A percentile compares a stretch with the other conserved stretches of the same genome.
Conservation (phyloP, 2,113 vertebrate species). For the Orientallactaga bullata region DNA sequence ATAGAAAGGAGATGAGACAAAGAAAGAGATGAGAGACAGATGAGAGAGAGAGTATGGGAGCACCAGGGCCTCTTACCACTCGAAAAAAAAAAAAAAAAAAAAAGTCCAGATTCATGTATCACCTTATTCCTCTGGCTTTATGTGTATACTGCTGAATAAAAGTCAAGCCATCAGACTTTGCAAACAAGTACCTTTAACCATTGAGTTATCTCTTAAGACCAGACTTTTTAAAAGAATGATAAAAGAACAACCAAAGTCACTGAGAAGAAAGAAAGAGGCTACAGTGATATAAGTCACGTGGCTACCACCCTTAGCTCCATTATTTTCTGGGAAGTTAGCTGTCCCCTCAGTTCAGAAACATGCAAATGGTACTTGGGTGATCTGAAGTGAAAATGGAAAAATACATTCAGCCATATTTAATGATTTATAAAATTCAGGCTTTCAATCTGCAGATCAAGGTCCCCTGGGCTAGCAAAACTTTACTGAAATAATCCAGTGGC, state of each 20-base stretch:
- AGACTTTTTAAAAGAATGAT: background rate
- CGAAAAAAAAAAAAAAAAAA: too few species aligned
- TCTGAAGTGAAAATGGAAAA: slow-evolving; percentile 1
- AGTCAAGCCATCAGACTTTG: too few species aligned
- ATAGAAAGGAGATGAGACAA: too few species aligned
- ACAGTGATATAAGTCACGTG: background rate
- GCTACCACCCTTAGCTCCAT: background rate
- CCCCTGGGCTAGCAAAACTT: background rate
- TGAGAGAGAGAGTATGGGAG: too few species aligned
- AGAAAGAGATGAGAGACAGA: too few species aligned
- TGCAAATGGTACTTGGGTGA: background rate
- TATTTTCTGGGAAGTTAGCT: background rate
- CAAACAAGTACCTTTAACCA: too few species aligned
- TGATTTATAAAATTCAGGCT: background rate
- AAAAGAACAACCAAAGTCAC: background rate
- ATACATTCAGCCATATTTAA: background rate
- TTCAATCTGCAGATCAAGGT: slow-evolving; percentile 28
- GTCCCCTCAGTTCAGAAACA: background rate
- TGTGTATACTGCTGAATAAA: too few species aligned
- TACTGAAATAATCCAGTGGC: slow-evolving; percentile 58
- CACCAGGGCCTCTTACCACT: too few species aligned
- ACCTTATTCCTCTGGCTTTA: too few species aligned
- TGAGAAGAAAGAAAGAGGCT: background rate
- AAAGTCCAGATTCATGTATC: too few species aligned
- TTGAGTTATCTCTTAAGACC: too few species aligned